Conservation (phyloP, 1,140 invertebrate genomes). For the Hyles euphorbiae region DNA sequence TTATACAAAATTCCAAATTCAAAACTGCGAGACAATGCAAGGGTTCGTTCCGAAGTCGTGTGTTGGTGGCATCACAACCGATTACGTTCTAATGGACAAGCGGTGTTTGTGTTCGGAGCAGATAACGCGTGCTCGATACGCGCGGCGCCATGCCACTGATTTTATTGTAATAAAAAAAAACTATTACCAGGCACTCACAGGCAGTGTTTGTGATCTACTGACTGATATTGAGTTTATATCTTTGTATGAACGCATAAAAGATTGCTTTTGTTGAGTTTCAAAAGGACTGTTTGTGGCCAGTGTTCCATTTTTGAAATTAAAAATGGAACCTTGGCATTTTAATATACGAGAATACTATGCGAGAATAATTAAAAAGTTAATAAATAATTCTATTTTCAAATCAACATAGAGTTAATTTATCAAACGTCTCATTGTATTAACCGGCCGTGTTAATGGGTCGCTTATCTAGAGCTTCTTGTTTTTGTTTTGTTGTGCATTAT, state of each 20-base stretch:
- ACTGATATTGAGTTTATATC: conserved; percentile 24
- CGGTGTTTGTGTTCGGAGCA: conserved; percentile 60
- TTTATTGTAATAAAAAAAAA: conserved; percentile 33
- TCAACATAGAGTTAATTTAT: conserved; percentile 38
- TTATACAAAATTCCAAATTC: conserved; percentile 33
- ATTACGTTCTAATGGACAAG: conserved; percentile 72
- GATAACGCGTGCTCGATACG: conserved; percentile 64
- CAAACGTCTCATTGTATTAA: conserved; percentile 53
- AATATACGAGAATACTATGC: not conserved
- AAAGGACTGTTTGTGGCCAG: conserved; percentile 1
- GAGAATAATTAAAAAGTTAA: not conserved
- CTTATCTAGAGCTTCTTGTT: conserved; percentile 39
- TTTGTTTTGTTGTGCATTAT: conserved; percentile 53
- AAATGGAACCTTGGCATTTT: not conserved
- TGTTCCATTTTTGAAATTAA: not conserved
- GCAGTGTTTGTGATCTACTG: conserved; percentile 32
- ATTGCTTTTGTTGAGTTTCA: conserved; percentile 13
- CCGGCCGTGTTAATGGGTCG: conserved; percentile 48
- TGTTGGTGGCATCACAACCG: conserved; percentile 60
- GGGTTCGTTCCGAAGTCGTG: conserved; percentile 27
- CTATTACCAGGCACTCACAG: conserved; percentile 23
- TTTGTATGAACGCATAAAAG: conserved; percentile 13
- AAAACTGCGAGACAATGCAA: conserved; percentile 51
- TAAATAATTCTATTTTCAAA: not conserved
- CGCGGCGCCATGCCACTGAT: conserved; percentile 62